Evolutionary conservation across 2,888 invertebrate species (phyloP), one percentile per base, ranked within the genome.

Genomic region (Rhamnusium bicolor): DNA sequence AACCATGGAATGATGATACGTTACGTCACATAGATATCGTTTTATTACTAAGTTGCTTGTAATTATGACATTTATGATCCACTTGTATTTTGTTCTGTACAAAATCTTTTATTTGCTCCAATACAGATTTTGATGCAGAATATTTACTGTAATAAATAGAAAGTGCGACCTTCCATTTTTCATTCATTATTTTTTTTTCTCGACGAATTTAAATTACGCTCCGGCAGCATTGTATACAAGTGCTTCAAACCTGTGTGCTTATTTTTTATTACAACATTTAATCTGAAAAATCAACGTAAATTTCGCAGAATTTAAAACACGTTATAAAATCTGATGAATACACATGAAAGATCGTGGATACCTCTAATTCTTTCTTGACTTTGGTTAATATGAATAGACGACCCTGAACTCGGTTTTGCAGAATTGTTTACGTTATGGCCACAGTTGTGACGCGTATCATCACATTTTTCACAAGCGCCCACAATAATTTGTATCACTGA

Each of bases 371-470:
- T n/a, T 46, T 46, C 47, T 61, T 61, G 16, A 8, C 51, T 51
- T 8, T 19, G 18, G 19, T 51, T 16, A 65, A 51, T 51, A 66
- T 29, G 46, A 67, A 67, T n/a, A 54, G 2, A 8, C 67, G 67
- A 46, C 67, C 56, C 14, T 67, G 54, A 67, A 67, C 67, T 14
- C 54, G 19, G 19, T 40, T 67, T 67, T 56, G 40, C 18, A 56
- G 67, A 56, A 65, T 65, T 65, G 65, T 65, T 65, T 27, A 65
- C 65, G 53, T 53, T 65, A 18, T 12, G 7, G 19, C 14, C 47
- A 14, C 12, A 7, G n/a, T 32, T 27, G 16, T 53, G 19, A 53
- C 65, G 53, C 53, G 53, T 14, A 65, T 53, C 51, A 19, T 7
- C 10, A 2, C 18, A 51, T 18, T 51, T 51, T 61, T 21, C 46